Conservation (phyloP, 2,797 vertebrate genomes). For the Diplodus puntazzo region DNA sequence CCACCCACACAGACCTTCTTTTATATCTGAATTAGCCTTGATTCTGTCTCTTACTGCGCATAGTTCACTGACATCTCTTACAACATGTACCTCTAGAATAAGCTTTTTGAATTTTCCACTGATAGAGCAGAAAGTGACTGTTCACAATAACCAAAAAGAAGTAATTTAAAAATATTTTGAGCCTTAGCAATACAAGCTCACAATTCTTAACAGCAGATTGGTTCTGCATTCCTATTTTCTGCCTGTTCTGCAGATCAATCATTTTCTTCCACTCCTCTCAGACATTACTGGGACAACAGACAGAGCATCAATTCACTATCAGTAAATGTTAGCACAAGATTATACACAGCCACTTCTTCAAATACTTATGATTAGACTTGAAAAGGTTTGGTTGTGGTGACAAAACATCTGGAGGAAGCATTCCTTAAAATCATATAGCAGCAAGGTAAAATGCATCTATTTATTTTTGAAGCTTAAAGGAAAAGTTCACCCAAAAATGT, state of each 20-base stretch:
- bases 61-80: conserved; percentile 3
- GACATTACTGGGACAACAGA: conserved; percentile 4
- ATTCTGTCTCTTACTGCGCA: not conserved
- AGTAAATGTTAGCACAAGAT: not conserved
- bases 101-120: conserved; percentile 10
- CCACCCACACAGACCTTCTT: conserved; percentile 1
- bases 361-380: not conserved
- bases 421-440: not conserved
- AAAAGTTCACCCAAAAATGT: not conserved
- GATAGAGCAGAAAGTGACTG: not conserved
- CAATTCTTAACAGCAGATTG: conserved; percentile 5
- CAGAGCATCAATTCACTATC: not conserved
- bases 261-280: not conserved
- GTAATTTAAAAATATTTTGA: not conserved
- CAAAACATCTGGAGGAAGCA: not conserved
- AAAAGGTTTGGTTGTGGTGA: not conserved
- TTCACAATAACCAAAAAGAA: not conserved
- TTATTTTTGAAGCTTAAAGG: not conserved
- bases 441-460: not conserved
- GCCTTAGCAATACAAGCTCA: not conserved
- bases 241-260: not conserved
- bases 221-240: conserved; percentile 5
- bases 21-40: not conserved
- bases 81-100: conserved; percentile 9
- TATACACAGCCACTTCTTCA: not conserved